Conservation (phyloP, 2,888 invertebrate species). For the Saturnia japonica region DNA sequence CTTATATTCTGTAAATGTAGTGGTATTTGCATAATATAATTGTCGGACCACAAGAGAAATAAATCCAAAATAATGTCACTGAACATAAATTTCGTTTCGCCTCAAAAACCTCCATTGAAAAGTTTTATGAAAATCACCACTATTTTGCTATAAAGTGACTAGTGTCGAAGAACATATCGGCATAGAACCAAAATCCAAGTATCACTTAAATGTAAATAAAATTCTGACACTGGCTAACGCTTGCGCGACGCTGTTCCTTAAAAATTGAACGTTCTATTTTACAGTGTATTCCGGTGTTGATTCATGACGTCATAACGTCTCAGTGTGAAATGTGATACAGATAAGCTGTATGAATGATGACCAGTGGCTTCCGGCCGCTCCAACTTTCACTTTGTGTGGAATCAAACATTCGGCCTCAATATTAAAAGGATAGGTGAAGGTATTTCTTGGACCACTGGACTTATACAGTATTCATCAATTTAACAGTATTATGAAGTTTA, state of each 20-base stretch:
- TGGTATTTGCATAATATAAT: no score
- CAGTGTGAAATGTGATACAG: conserved; percentile 21
- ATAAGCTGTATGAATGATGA: conserved; percentile 39
- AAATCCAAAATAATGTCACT: no score
- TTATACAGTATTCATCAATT: not conserved
- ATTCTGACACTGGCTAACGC: not conserved
- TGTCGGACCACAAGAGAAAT: no score
- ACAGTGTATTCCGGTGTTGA: not conserved
- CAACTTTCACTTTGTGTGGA: conserved; percentile 37
- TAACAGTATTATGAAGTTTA: not conserved
- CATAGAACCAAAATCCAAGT: not conserved
- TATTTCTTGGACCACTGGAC: not conserved
- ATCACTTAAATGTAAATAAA: not conserved
- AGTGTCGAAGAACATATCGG: not conserved
- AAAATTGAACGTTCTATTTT: not conserved
- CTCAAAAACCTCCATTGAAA: no score
- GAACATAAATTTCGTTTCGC: no score
- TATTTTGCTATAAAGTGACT: no score
- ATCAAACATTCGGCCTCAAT: conserved; percentile 18
- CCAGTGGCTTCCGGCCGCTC: conserved; percentile 33
- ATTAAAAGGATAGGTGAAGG: not conserved
- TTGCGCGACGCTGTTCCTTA: not conserved
- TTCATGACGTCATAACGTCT: not conserved
- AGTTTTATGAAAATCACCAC: no score
- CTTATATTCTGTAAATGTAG: no score